These are phyloP conservation scores for Grantiella picta DNA, from an alignment of 2,113 vertebrate genomes.

Conservation along the genomic window DNA sequence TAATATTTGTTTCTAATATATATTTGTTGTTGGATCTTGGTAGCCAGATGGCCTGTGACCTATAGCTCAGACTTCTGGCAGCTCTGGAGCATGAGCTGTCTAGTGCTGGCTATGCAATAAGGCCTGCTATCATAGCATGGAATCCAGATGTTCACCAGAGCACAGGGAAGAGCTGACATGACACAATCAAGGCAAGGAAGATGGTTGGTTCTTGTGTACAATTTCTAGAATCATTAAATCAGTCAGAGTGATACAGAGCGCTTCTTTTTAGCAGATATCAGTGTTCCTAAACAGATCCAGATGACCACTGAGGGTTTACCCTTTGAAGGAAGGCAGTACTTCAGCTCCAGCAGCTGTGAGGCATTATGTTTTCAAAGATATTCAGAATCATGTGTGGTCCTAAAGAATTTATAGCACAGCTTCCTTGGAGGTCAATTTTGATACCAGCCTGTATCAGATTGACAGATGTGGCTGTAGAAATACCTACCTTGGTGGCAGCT, in stretches of 20 bases:
- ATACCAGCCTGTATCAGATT: not conserved
- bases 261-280: slow-evolving; percentile 35
- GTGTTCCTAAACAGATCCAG: slow-evolving; percentile 50
- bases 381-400: slow-evolving; percentile 49
- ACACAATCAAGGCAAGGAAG: not conserved
- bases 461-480: not conserved
- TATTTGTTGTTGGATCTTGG: not conserved
- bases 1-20: not conserved
- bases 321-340: slow-evolving; percentile 24
- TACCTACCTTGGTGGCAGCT: not conserved
- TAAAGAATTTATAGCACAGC: slow-evolving; percentile 35
- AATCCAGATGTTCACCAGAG: slow-evolving; percentile 37
- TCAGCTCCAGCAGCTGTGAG: slow-evolving; percentile 37
- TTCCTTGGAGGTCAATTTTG: slow-evolving; percentile 26
- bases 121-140: not conserved
- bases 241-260: not conserved
- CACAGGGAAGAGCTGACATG: not conserved
- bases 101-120: not conserved
- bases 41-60: not conserved
- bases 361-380: slow-evolving; percentile 56
- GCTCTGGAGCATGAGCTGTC: not conserved
- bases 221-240: not conserved
- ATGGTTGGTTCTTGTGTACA: not conserved
- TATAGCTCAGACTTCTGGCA: not conserved
- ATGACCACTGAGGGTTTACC: not conserved